Evolutionary conservation across 64 coral and sea anemone species (phyloP).

Genomic region (Orbicella faveolata): DNA sequence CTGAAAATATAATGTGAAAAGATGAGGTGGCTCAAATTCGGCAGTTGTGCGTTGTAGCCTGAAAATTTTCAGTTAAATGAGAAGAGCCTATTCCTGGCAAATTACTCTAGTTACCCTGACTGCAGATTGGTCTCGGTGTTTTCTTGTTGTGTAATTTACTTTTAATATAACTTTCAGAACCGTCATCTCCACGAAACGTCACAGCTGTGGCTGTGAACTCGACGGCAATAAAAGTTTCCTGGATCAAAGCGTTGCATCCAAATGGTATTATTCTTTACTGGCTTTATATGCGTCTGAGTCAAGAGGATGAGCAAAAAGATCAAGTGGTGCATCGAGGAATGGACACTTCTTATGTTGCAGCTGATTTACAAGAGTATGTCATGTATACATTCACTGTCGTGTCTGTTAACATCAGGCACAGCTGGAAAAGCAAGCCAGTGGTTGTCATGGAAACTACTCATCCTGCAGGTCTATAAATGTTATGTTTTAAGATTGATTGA

Average conservation of each 20-base stretch:
- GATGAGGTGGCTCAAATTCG: neutral
- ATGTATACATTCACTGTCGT: constrained; percentile 35
- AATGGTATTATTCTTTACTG: constrained; percentile 22
- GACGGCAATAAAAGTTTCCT: constrained; percentile 11
- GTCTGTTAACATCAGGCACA: constrained; percentile 16
- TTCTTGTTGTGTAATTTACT: no score
- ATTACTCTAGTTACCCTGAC: no score
- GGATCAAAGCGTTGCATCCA: constrained; percentile 3
- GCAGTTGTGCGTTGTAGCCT: no score
- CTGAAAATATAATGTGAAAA: no score
- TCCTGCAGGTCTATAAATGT: constrained; percentile 17
- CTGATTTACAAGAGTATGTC: constrained; percentile 16
- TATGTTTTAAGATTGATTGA: neutral
- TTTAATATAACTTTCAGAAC: constrained; percentile 1
- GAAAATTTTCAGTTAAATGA: no score
- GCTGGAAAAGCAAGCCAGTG: constrained; percentile 1
- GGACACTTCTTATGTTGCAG: neutral
- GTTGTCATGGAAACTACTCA: constrained; percentile 34
- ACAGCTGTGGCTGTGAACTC: constrained; percentile 22
- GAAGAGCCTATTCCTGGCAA: no score
- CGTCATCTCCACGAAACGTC: constrained; percentile 34
- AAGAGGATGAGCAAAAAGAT: neutral
- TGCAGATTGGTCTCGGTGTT: no score
- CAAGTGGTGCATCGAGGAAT: neutral
- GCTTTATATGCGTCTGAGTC: neutral